These are phyloP conservation scores for Drosophila nr. medialis DNA, from an alignment of 2,888 invertebrate genomes.

Conservation along the genomic window DNA sequence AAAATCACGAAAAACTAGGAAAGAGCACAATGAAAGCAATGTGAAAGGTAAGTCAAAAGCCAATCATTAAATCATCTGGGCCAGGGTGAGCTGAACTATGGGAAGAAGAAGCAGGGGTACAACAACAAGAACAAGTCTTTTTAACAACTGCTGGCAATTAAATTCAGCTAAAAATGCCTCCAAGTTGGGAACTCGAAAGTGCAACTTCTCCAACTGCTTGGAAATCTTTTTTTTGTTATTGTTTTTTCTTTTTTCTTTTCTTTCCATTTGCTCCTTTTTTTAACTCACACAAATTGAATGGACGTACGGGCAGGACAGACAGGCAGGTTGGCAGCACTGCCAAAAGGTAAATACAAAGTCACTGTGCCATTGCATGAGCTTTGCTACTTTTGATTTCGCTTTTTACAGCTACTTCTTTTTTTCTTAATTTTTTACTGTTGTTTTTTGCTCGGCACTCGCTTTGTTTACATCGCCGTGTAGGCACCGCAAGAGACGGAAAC, in stretches of 20 bases:
- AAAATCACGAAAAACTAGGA: conserved; percentile 22
- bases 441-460: conserved; percentile 21
- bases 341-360: conserved; percentile 61
- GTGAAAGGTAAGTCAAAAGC: conserved; percentile 22
- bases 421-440: conserved; percentile 11
- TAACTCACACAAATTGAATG: conserved; percentile 20
- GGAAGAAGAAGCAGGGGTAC: not conserved
- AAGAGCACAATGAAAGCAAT: conserved; percentile 7
- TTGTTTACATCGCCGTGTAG: conserved; percentile 40
- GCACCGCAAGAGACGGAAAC: not conserved
- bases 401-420: conserved; percentile 13
- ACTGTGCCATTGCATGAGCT: conserved; percentile 47
- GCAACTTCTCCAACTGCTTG: conserved; percentile 28
- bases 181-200: conserved; percentile 29
- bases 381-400: conserved; percentile 57
- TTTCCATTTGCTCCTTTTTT: too few relatives aligned
- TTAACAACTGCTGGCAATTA: conserved; percentile 48
- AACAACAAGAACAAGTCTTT: conserved; percentile 21
- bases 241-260: not conserved
- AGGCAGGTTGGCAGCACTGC: conserved; percentile 45
- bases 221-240: not conserved
- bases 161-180: conserved; percentile 46
- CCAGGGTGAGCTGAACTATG: not conserved
- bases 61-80: conserved; percentile 35
- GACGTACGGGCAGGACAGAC: not conserved